A percentile compares a stretch with the other conserved stretches of the same genome.
Evolutionary conservation across 2,797 vertebrate genomes (phyloP).

Genomic region (Siniperca undulata): DNA sequence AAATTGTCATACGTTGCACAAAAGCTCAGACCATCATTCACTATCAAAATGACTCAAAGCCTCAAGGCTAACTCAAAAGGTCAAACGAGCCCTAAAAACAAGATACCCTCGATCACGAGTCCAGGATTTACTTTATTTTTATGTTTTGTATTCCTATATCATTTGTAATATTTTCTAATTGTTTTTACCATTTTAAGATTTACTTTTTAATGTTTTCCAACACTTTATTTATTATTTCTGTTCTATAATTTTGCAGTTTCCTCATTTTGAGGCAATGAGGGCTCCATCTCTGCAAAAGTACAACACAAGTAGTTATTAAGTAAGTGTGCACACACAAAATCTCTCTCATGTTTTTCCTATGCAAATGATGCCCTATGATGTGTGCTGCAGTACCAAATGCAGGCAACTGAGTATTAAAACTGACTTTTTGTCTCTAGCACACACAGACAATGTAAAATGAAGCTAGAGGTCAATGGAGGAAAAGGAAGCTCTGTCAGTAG

Average conservation of each 20-base stretch:
- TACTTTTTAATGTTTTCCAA: not conserved
- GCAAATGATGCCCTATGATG: not conserved
- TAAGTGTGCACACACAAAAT: not conserved
- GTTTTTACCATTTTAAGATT: not conserved
- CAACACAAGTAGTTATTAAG: not conserved
- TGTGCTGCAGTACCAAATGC: not conserved
- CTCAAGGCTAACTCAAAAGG: not conserved
- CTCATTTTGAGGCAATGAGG: not conserved
- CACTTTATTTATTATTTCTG: not conserved
- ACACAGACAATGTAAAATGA: not conserved
- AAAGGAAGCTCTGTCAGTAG: slow-evolving; percentile 76
- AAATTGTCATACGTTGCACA: not conserved
- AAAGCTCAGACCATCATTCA: not conserved
- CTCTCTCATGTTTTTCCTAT: not conserved
- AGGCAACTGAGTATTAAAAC: not conserved
- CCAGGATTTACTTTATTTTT: not conserved
- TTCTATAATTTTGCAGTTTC: not conserved
- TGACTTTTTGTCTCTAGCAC: not conserved
- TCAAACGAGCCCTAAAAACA: not conserved
- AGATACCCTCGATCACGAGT: not conserved
- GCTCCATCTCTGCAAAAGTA: not conserved
- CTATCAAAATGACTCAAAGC: not conserved
- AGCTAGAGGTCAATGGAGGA: slow-evolving; percentile 67
- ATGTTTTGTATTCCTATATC: not conserved
- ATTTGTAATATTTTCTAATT: not conserved